phyloP scores from a whole-genome alignment of 2,888 invertebrate genomes.

The Bellardia pandia region DNA sequence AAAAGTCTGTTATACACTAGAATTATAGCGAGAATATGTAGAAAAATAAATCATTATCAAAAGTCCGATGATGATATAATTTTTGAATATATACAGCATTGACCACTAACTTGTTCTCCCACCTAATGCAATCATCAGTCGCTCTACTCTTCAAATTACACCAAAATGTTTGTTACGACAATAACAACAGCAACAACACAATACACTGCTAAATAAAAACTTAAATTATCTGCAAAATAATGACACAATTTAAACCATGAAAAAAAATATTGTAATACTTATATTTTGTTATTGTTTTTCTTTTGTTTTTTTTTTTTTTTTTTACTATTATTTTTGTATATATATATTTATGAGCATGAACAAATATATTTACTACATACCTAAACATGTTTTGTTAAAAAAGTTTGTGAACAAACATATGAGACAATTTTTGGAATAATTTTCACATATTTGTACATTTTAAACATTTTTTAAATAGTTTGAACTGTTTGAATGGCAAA shows the following conservation, averaged over 20 bases:
- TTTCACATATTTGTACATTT: no score
- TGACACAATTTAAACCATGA: constrained; percentile 26
- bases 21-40: no score
- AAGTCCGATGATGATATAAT: no score
- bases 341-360: constrained; percentile 24
- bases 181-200: background rate
- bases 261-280: background rate
- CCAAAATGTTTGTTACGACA: background rate
- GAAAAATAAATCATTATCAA: no score
- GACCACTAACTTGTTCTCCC: no score
- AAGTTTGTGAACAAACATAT: background rate
- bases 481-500: background rate
- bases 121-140: no score
- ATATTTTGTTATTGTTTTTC: no score
- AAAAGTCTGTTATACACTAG: no score
- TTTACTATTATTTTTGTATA: background rate
- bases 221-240: constrained; percentile 17
- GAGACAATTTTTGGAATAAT: background rate
- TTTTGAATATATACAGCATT: no score
- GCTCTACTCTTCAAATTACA: background rate
- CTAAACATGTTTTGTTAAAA: background rate
- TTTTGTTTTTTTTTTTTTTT: background rate
- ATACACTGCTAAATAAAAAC: background rate
- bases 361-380: background rate
- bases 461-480: background rate